Base-by-base conservation (phyloP, 2,797 vertebrate species). In the Sylvilagus floridanus region DNA sequence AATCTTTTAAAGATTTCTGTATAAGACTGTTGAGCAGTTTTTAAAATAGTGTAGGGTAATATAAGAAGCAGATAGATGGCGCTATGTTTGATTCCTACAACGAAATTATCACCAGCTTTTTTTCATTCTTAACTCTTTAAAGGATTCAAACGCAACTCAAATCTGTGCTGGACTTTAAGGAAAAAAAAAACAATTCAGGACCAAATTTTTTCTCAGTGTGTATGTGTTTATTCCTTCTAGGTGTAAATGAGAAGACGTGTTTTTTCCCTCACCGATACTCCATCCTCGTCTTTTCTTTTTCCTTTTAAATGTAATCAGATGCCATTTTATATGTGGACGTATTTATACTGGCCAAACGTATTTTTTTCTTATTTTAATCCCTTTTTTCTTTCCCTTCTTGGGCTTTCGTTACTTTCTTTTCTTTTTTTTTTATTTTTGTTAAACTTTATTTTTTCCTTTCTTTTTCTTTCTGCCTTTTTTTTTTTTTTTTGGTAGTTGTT, bases 311-410 rank as follows among this genome's bases (percentile, higher is more conserved):
- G 98, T 99, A 99, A 99, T 98, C 99, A 99, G 99, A 99, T 99
- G 99, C 98, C 99, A 99, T 99, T 99, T 99, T 99, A 99, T 99
- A 99, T 99, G 99, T 99, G 99, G 99, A 99, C 98, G 98, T 99
- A 99, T 99, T 99, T 99, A 99, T 99, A 99, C 99, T 98, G 99
- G 99, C 99, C 99, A 99, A 99, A 99, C 99, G 98, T 99, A 99
- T 99, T 98, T 99, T 98, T 97, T 98, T 97, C 97, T 98, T 98
- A 98, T 98, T 97, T 97, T 98, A 97, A 97, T 96, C 97, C 96
- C 97, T 97, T 98, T 91, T 98, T 98, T 98, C 98, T 98, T 97
- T 98, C 97, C 98, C 97, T 98, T 87, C 97, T 98, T 99, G 98
- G 42, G 2, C 22, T 86, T 62, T 63, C 7, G 60, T 89, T 86